Evolutionary conservation across 2,888 invertebrate species (phyloP), one percentile per base, ranked within the genome.

Genomic region (Nomada ruficornis): DNA sequence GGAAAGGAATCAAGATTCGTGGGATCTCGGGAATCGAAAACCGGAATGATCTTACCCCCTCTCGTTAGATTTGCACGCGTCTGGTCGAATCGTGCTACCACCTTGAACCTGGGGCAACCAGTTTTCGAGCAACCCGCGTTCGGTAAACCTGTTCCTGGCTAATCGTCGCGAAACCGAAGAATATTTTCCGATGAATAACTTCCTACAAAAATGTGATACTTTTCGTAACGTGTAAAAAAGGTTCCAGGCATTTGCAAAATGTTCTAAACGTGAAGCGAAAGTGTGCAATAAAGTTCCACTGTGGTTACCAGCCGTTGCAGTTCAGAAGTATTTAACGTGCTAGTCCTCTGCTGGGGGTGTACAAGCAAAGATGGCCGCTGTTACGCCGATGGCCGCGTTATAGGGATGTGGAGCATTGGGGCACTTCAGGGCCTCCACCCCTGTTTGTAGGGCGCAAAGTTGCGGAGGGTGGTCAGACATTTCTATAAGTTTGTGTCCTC

Each of bases 1-100:
- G 65, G 79, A 80, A 80, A 75, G 84, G 81, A 81, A 81, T 80
- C 68, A 76, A 67, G 84, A 80, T 68, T 72, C 77, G 81, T 84
- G 84, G 81, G 84, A 84, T 81, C 74, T 54, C 55, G 72, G 65
- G 72, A 55, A 70, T 80, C 76, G 73, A 79, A 70, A 86, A 86
- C 86, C 73, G 80, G 83, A 83, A 83, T 86, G 59, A 80, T 78
- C 69, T 74, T 79, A 80, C 79, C 80, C 86, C 71, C 86, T 78
- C 78, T 76, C 54, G 76, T 73, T 86, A 70, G 68, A 87, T 86
- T 87, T 74, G 82, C 82, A 72, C 63, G 73, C 67, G 75, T 65
- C 65, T 47, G 69, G 55, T 65, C 72, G 59, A 57, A 77, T 79
- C 72, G 44, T 62, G 57, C 55, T 71, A 29, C 57, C 59, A 68